Percentiles rank a stretch among this genome's conserved stretches.
Evolutionary conservation across 2,888 invertebrate genomes (phyloP).

Genomic region (Agrilus cyanescens): DNA sequence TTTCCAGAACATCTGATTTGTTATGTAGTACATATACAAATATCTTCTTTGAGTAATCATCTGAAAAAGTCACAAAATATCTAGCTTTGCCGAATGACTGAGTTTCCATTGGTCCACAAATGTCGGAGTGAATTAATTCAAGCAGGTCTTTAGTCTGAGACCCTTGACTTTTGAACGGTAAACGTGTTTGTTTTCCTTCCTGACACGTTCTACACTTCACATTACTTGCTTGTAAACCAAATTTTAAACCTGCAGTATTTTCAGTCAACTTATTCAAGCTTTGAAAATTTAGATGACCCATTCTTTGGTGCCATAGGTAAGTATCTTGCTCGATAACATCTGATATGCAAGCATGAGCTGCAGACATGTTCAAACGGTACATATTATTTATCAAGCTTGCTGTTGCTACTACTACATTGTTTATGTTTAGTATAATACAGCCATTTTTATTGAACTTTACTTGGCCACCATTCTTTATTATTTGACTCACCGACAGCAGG

Average conservation of each 20-base stretch:
- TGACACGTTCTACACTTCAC: constrained; percentile 9
- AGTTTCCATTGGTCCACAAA: constrained; percentile 19
- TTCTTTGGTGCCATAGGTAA: constrained; percentile 2
- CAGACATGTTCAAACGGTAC: neutral
- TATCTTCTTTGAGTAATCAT: constrained; percentile 16
- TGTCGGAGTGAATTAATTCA: constrained; percentile 17
- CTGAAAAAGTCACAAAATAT: constrained; percentile 22
- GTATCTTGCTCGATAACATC: constrained; percentile 1
- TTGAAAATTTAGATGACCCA: constrained; percentile 4
- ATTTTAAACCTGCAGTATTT: constrained; percentile 9
- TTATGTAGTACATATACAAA: constrained; percentile 10
- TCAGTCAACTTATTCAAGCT: constrained; percentile 2
- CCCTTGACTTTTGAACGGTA: constrained; percentile 15
- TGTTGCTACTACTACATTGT: constrained; percentile 5
- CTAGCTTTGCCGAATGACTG: constrained; percentile 14
- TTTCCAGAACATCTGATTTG: constrained; percentile 5
- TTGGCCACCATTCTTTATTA: constrained; percentile 9
- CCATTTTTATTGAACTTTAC: constrained; percentile 6
- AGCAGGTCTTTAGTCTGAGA: constrained; percentile 13
- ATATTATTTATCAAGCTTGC: constrained; percentile 2
- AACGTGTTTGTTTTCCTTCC: constrained; percentile 17
- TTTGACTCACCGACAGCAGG: constrained; percentile 10
- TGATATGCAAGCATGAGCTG: constrained; percentile 1
- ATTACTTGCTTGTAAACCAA: constrained; percentile 16
- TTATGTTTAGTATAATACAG: constrained; percentile 5